Evolutionary conservation across 2,113 vertebrate genomes (phyloP).

Genomic region (Addax nasomaculatus): DNA sequence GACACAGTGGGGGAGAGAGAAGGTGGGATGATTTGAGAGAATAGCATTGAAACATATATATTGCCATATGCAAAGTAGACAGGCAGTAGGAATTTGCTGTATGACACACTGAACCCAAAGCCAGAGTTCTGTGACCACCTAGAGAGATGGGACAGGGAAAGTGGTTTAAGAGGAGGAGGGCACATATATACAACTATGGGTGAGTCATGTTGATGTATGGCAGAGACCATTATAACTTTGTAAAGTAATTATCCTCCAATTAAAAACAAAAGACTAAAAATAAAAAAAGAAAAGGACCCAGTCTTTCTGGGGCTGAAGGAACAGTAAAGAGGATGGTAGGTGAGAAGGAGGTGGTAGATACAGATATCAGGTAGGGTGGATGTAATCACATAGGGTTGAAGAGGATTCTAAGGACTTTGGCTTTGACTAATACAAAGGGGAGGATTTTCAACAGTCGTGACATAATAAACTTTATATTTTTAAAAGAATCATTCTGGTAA

Average conservation of each 20-base stretch:
- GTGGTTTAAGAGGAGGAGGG: neutral
- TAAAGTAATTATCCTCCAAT: neutral
- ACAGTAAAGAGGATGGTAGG: rapidly evolving
- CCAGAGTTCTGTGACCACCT: neutral
- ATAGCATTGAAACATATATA: neutral
- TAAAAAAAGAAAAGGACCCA: neutral
- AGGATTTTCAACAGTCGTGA: neutral
- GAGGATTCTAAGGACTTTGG: neutral
- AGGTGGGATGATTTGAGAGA: neutral
- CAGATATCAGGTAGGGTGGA: neutral
- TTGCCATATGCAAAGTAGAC: neutral
- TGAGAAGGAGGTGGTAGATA: neutral
- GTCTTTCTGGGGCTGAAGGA: neutral
- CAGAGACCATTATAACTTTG: neutral
- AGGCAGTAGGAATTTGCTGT: neutral
- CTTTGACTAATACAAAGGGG: neutral
- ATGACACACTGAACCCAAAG: neutral
- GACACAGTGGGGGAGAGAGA: neutral
- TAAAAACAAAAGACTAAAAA: neutral
- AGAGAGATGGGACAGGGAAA: neutral
- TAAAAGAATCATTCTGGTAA: neutral
- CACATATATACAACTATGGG: neutral
- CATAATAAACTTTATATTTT: neutral
- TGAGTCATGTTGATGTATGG: neutral
- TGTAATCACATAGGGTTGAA: rapidly evolving